A percentile compares a stretch with the other conserved stretches of the same genome.
These are phyloP conservation scores for Cryptosula pallasiana DNA, from an alignment of 2,888 invertebrate genomes.

Conservation along the genomic window DNA sequence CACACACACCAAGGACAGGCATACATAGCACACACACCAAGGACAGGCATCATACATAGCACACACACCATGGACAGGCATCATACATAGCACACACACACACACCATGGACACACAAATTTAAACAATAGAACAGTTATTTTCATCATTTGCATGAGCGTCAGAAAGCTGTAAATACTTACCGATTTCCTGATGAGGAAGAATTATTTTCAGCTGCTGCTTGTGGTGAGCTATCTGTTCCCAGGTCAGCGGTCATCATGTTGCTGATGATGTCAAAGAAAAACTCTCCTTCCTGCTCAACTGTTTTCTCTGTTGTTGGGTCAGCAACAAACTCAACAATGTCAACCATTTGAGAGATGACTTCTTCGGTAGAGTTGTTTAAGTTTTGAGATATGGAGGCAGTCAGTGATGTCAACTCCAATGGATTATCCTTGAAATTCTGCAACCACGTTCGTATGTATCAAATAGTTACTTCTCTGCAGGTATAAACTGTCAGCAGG, in stretches of 20 bases:
- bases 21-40: no score
- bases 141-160: no score
- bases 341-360: not conserved
- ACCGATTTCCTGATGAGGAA: not conserved
- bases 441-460: no score
- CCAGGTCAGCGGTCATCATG: not conserved
- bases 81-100: no score
- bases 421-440: slow-evolving; percentile 15
- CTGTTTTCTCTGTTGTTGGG: not conserved
- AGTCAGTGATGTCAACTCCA: not conserved
- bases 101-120: no score
- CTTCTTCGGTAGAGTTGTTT: slow-evolving; percentile 4
- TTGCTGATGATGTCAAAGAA: slow-evolving; percentile 15
- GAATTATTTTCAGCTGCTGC: not conserved
- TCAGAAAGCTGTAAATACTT: no score
- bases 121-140: no score
- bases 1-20: no score
- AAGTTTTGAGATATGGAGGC: slow-evolving; percentile 2
- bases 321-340: slow-evolving; percentile 15
- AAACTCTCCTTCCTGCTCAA: slow-evolving; percentile 3
- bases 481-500: no score
- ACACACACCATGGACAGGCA: no score
- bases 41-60: no score
- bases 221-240: not conserved
- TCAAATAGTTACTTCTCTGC: no score